Conservation (phyloP, 2,888 invertebrate genomes). For the Drosophila picticornis region DNA sequence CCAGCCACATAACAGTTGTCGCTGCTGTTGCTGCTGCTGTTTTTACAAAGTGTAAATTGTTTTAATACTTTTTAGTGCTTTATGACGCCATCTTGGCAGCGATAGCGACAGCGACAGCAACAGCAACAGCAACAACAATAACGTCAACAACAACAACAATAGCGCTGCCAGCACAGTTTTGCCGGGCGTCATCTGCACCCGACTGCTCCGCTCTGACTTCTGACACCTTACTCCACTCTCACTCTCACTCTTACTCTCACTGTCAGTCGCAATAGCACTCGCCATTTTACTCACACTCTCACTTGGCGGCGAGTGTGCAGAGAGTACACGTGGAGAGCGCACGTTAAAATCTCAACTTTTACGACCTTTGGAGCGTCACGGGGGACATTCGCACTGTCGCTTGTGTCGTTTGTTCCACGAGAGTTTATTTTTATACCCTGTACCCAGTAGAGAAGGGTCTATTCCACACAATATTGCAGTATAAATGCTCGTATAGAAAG, state of each 20-base stretch:
- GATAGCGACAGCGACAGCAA: constrained; percentile 10
- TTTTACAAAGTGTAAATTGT: constrained; percentile 84
- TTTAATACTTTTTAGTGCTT: constrained; percentile 82
- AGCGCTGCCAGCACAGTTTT: constrained; percentile 27
- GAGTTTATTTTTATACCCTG: constrained; percentile 44
- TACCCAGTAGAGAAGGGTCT: not conserved
- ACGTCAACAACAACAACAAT: not conserved
- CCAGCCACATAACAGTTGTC: constrained; percentile 69
- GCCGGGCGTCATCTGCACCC: constrained; percentile 68
- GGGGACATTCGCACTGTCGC: constrained; percentile 32
- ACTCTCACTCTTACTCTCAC: constrained; percentile 24
- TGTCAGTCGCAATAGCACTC: constrained; percentile 13
- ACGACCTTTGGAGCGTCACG: constrained; percentile 68
- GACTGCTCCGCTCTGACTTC: constrained; percentile 48
- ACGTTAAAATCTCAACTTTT: constrained; percentile 83
- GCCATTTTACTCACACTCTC: constrained; percentile 19
- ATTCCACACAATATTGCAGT: not conserved
- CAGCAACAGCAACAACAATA: not conserved
- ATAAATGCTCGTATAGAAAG: not conserved
- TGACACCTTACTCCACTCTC: constrained; percentile 34
- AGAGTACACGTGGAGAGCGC: constrained; percentile 79
- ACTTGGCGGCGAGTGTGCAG: constrained; percentile 2
- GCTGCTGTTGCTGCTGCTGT: constrained; percentile 44
- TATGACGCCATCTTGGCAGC: constrained; percentile 73
- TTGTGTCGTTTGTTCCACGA: constrained; percentile 31